phyloP scores from a whole-genome alignment of 2,888 invertebrate genomes.

The Lithodes maja region DNA sequence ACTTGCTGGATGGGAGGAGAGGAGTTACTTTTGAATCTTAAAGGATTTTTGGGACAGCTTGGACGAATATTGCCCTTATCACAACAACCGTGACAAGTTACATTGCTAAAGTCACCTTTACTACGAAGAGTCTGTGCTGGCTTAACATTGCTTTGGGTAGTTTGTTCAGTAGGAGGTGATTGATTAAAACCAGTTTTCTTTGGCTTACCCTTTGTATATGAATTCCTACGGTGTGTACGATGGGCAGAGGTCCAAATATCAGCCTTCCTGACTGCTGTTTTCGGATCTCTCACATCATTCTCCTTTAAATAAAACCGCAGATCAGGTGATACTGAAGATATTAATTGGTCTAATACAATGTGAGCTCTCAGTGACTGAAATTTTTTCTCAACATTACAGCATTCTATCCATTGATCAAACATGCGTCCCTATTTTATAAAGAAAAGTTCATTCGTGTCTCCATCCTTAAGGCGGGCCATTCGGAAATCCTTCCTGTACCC shows the following conservation, averaged over 20 bases:
- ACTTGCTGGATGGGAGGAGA: too few relatives aligned
- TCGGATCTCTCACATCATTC: not conserved
- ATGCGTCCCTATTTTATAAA: not conserved
- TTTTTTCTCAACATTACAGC: not conserved
- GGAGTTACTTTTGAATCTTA: too few relatives aligned
- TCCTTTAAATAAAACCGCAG: slow-evolving; percentile 21
- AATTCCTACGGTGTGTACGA: too few relatives aligned
- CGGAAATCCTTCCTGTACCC: slow-evolving; percentile 19
- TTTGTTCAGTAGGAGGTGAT: too few relatives aligned
- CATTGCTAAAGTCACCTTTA: too few relatives aligned
- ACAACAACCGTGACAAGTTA: too few relatives aligned
- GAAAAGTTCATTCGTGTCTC: slow-evolving; percentile 19
- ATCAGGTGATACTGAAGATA: slow-evolving; percentile 16
- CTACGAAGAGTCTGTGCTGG: too few relatives aligned
- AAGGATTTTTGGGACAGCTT: too few relatives aligned
- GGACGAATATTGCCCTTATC: too few relatives aligned
- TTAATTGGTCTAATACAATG: slow-evolving; percentile 28
- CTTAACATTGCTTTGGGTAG: too few relatives aligned
- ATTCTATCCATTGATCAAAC: slow-evolving; percentile 31
- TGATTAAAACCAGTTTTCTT: too few relatives aligned
- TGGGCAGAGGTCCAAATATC: slow-evolving; percentile 6
- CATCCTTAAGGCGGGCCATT: not conserved
- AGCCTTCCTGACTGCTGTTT: not conserved
- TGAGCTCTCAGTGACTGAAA: slow-evolving; percentile 20
- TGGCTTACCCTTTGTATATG: too few relatives aligned